Conservation (phyloP, 92 coral and sea anemone genomes). For the Montipora capitata region DNA sequence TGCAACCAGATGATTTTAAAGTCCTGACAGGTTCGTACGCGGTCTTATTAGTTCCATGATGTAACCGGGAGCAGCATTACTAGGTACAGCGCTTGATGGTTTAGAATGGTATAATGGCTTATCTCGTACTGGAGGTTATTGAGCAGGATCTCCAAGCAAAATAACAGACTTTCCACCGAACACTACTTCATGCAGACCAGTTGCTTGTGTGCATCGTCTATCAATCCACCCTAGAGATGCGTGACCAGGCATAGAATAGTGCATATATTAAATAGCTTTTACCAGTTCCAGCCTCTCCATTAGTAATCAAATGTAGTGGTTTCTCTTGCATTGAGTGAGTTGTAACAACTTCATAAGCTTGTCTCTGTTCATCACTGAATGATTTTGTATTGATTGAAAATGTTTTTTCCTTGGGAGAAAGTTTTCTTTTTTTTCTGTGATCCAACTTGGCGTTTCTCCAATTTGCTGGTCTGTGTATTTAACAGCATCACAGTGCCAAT, state of each 20-base stretch:
- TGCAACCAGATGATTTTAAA: no score
- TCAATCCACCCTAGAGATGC: conserved; percentile 58
- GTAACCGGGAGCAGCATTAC: not conserved
- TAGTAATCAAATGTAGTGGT: conserved; percentile 45
- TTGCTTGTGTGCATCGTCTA: conserved; percentile 56
- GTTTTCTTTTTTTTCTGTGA: conserved; percentile 37
- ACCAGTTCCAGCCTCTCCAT: conserved; percentile 64
- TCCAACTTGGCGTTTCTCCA: conserved; percentile 76
- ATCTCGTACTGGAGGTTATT: conserved; percentile 68
- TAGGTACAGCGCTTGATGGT: conserved; percentile 49
- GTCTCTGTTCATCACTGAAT: conserved; percentile 60
- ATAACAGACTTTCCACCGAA: conserved; percentile 63
- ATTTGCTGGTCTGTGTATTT: conserved; percentile 71
- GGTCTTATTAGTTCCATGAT: not conserved
- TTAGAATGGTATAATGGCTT: conserved; percentile 66
- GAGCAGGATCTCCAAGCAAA: conserved; percentile 69
- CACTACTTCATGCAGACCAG: conserved; percentile 40
- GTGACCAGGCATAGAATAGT: conserved; percentile 62
- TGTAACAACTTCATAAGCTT: conserved; percentile 62
- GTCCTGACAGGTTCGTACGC: no score
- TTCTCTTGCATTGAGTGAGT: conserved; percentile 49
- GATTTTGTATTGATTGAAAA: conserved; percentile 35
- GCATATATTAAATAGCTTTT: conserved; percentile 57
- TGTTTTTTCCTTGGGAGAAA: conserved; percentile 12
- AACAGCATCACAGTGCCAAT: conserved; percentile 62